These are phyloP conservation scores for Rattus rattus DNA, from an alignment of 2,113 vertebrate species.

Conservation along the genomic window DNA sequence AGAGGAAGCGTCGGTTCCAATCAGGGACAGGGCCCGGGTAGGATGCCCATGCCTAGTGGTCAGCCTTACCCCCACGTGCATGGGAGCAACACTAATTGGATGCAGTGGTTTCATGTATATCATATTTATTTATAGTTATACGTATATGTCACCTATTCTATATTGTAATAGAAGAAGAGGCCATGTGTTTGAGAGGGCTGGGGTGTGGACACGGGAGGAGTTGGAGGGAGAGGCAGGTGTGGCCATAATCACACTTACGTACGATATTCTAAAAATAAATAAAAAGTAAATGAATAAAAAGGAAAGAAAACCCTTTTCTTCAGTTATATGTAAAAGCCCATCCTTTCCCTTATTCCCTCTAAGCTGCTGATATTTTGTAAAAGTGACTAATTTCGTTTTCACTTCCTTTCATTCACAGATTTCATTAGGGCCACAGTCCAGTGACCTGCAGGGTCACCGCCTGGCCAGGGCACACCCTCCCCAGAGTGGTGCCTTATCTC, in stretches of 20 bases:
- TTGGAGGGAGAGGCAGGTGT: neutral
- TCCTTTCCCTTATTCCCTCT: constrained; percentile 50
- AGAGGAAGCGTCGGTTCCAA: neutral
- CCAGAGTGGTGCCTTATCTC: constrained; percentile 81
- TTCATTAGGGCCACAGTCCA: constrained; percentile 68
- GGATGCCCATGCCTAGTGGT: neutral
- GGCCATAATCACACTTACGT: neutral
- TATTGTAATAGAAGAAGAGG: neutral
- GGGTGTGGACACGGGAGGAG: neutral
- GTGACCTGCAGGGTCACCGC: constrained; percentile 72
- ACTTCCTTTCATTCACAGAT: constrained; percentile 82
- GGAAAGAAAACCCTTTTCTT: constrained; percentile 7
- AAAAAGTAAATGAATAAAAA: neutral
- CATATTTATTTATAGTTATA: neutral
- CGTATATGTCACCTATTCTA: neutral
- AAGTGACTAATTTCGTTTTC: constrained; percentile 75
- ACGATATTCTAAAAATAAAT: neutral
- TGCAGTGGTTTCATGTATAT: neutral
- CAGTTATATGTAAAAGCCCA: constrained; percentile 53
- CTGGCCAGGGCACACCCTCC: constrained; percentile 73
- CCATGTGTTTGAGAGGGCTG: neutral
- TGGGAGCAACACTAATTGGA: no score
- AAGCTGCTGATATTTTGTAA: constrained; percentile 56
- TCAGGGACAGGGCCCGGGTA: no score
- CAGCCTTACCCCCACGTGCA: neutral